These are phyloP conservation scores for Thomomys bottae DNA, from an alignment of 2,113 vertebrate genomes.

Conservation along the genomic window DNA sequence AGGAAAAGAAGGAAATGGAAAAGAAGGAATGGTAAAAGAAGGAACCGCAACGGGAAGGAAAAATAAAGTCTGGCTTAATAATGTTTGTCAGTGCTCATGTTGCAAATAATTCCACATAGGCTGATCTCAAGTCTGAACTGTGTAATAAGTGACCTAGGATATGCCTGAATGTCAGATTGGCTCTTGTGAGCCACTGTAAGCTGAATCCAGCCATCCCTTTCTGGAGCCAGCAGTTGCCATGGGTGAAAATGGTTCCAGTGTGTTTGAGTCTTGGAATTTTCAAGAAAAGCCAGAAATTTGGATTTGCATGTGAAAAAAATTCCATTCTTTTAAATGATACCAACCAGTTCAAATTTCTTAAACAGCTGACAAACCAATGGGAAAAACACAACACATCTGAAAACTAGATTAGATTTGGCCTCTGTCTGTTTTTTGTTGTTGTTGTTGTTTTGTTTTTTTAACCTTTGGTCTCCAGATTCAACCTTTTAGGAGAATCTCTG, in stretches of 20 bases:
- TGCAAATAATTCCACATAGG: background rate
- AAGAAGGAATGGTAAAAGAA: too few species aligned
- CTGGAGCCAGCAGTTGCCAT: background rate
- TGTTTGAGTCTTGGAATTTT: background rate
- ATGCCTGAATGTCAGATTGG: background rate
- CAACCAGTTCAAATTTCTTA: slow-evolving; percentile 38
- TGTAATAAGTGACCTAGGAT: background rate
- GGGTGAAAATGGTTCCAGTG: background rate
- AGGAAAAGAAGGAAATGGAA: background rate
- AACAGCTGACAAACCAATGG: background rate
- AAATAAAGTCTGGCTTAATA: background rate
- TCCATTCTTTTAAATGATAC: slow-evolving; percentile 41
- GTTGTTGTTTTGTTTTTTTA: too few species aligned
- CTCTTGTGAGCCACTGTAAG: background rate
- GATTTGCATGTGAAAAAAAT: slow-evolving; percentile 43
- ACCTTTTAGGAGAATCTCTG: background rate
- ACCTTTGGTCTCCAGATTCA: background rate
- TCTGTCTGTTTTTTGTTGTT: background rate
- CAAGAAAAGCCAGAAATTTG: slow-evolving; percentile 54
- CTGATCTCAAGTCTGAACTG: background rate
- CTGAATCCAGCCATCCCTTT: background rate
- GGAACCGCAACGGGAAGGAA: too few species aligned
- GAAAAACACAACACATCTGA: background rate
- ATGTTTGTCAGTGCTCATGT: background rate
- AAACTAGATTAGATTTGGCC: slow-evolving; percentile 43